Evolutionary conservation across 2,797 vertebrate species (phyloP), one percentile per base, ranked within the genome.

Genomic region (Cygnus olor): DNA sequence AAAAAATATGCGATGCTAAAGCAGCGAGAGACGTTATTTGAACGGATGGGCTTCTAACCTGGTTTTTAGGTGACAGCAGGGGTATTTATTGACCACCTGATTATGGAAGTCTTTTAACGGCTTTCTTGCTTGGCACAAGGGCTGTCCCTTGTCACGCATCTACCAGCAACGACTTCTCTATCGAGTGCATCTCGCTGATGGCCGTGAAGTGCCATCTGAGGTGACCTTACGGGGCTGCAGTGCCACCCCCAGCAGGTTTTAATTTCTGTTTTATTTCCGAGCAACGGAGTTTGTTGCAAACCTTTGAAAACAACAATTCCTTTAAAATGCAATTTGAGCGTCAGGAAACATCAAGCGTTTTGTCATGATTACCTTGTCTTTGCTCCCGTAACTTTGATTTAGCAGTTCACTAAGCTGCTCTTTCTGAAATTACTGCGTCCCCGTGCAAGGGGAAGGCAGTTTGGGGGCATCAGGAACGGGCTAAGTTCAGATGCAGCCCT

Each of bases 301-400:
- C 66, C 76, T 78, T 66, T 22, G 60, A 71, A 96, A 90, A 90
- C 6, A 60, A 65, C 44, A 30, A 74, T 76, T 74, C 58, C 27
- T 58, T 85, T 61, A 16, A 17, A 25, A 68, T 40, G 38, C 38
- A 86, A 84, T 89, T 93, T 5, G 63, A 80, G 44, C 71, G 51
- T 58, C 51, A 86, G 54, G 86, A 74, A 89, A 5, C 13, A 73
- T 92, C 64, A 66, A n/a, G 85, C 27, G 21, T 72, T 88, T 95
- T n/a, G 34, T 69, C 58, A 14, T 82, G 40, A 42, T 85, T 89
- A 93, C 64, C 85, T 77, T 14, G 65, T 16, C 14, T 0, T 51
- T 92, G 63, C 89, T 81, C 93, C 63, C 38, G 49, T 68, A 95
- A 79, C 90, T 96, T 83, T 49, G n/a, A 96, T 94, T 97, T 96